Evolutionary conservation across 2,113 vertebrate species (phyloP), one percentile per base, ranked within the genome.

Genomic region (Falcunculus frontatus): DNA sequence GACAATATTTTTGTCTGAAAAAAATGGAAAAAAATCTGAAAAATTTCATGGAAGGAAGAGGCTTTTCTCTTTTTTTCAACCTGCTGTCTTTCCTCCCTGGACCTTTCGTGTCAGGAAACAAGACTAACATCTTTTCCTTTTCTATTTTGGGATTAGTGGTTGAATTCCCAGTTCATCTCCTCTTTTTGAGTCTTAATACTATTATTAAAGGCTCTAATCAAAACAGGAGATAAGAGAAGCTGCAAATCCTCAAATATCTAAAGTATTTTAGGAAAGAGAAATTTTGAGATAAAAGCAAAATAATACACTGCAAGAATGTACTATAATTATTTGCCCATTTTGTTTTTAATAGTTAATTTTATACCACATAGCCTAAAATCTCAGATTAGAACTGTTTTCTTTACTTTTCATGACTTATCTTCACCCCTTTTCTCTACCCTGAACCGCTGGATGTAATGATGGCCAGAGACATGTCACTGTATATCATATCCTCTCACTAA

Each of bases 171-270:
- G 37, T 92, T 88, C 7, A 8, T 83, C 53, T 78, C 20, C 21
- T 87, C 56, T 93, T 86, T 95, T 65, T 0, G 0, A 30, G 32
- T 87, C 30, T 70, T 83, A 59, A 73, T 80, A 35, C 33, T 76
- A 33, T 82, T 85, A 64, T 80, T 65, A 83, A 95, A 90, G 14
- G 20, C 20, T 84, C 6, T 73, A 89, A 91, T 79, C 53, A 92
- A 94, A 95, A 88, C 49, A 95, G 47, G n/a, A 94, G 41, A 87
- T 85, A 70, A 91, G 44, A 85, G 56, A 94, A 85, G 30, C 81
- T 72, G 53, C 60, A 94, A 84, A 52, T 67, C 44, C 65, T 94
- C 57, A 79, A 55, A 50, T 84, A 85, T 39, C 57, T 69, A 4
- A 87, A 73, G 21, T 53, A 74, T 41, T 86, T 89, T 55, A 76